These are phyloP conservation scores for Drosophila ogumai DNA, from an alignment of 1,140 invertebrate genomes.

Conservation along the genomic window DNA sequence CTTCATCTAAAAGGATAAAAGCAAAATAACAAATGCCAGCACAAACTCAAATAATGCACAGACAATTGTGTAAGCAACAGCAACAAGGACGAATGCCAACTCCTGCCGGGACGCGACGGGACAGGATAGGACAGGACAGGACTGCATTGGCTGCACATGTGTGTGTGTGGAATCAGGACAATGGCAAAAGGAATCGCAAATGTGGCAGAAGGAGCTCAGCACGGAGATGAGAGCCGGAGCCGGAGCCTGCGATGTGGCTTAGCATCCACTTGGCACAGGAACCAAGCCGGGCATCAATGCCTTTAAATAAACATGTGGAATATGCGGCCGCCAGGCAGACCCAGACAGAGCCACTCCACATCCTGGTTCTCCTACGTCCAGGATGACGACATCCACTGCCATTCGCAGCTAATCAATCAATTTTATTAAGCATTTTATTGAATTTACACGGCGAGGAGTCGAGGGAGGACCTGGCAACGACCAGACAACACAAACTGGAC, in stretches of 20 bases:
- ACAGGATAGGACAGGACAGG: background rate
- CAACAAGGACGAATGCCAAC: conserved; percentile 7
- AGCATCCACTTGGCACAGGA: conserved; percentile 34
- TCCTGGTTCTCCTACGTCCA: background rate
- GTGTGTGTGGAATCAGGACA: conserved; percentile 24
- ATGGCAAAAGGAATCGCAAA: conserved; percentile 73
- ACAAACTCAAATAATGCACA: conserved; percentile 75
- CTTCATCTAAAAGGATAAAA: conserved; percentile 66
- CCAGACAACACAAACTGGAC: background rate
- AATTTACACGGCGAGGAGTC: conserved; percentile 37
- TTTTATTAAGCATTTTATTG: conserved; percentile 68
- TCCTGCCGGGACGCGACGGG: conserved; percentile 4
- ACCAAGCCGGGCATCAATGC: conserved; percentile 34
- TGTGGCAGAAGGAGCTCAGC: conserved; percentile 55
- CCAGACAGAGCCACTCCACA: background rate
- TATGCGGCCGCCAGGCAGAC: conserved; percentile 26
- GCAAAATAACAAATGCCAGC: conserved; percentile 74
- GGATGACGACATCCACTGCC: conserved; percentile 19
- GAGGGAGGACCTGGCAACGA: background rate
- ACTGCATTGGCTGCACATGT: conserved; percentile 11
- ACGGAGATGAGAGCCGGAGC: background rate
- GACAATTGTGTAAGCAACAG: conserved; percentile 67
- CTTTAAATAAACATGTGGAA: conserved; percentile 47
- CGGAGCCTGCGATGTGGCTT: conserved; percentile 38
- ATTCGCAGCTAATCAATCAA: conserved; percentile 71